phyloP scores from a whole-genome alignment of 1,140 invertebrate genomes.

The Asobara japonica region DNA sequence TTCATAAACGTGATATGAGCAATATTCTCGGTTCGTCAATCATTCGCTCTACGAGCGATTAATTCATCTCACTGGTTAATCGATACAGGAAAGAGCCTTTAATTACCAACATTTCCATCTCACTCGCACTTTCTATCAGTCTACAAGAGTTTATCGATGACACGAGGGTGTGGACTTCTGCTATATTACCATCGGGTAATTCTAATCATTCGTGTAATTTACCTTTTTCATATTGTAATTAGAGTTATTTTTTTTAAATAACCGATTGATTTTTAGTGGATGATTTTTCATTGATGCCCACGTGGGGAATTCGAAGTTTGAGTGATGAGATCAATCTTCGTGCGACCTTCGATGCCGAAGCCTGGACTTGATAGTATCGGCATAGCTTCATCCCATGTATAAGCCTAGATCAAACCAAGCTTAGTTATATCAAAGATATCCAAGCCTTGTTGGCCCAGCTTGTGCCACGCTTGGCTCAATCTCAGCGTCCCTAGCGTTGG shows the following conservation, averaged over 20 bases:
- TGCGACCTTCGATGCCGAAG: too few relatives aligned
- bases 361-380: too few relatives aligned
- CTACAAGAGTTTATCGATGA: conserved; percentile 1
- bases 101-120: conserved; percentile 15
- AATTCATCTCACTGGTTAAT: conserved; percentile 26
- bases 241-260: neutral
- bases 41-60: conserved; percentile 15
- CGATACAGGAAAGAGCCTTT: conserved; percentile 27
- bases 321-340: too few relatives aligned
- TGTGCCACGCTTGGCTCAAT: too few relatives aligned
- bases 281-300: too few relatives aligned
- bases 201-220: neutral
- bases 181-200: neutral
- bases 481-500: too few relatives aligned
- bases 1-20: neutral
- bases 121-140: conserved; percentile 22
- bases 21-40: conserved; percentile 21
- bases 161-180: conserved; percentile 24
- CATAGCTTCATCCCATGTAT: too few relatives aligned
- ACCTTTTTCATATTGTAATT: neutral
- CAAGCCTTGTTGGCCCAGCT: too few relatives aligned
- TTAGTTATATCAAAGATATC: too few relatives aligned
- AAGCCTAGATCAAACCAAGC: too few relatives aligned
- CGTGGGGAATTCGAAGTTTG: too few relatives aligned
- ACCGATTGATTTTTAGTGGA: too few relatives aligned